Evolutionary conservation across 1,140 invertebrate genomes (phyloP), one percentile per base, ranked within the genome.

Genomic region (Tetramorium parvispinum): DNA sequence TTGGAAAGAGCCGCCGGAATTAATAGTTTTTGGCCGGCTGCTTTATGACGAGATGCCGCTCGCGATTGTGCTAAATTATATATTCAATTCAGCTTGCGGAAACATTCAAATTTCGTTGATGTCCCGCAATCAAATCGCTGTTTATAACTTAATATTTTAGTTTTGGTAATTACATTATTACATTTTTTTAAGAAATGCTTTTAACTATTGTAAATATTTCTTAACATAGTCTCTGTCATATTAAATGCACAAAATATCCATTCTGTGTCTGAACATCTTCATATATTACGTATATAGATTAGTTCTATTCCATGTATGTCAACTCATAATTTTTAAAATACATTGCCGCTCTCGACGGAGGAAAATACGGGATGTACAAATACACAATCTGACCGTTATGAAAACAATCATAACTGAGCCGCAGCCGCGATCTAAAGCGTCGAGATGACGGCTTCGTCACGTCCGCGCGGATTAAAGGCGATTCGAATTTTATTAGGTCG

Each of bases 401-500:
- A 37, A 27, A 75, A 49, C 53, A 83, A 61, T 71, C 79, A 57
- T 43, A 57, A 49, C n/a, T 27, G 57, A 66, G 8, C 37, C 6
- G 18, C 4, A 37, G 37, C 40, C 53, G n/a, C 40, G 79, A 75
- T 61, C 68, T 73, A 83, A 83, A 83, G 79, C 53, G 8, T 49
- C 68, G 66, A 46, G 53, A 24, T 46, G 24, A 46, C 55, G 53
- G 53, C 66, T 70, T 24, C 18, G 79, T 73, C 79, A 83, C 79
- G 79, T 82, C 18, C 66, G 13, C 13, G 40, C 13, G 68, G 79
- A 83, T 83, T 83, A 83, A 83, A 46, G 68, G 79, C 27, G 79
- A 83, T 83, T 71, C 51, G 53, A 61, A 83, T 83, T 83, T 83
- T 83, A 83, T 83, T 83, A 75, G 79, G 40, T 83, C 24, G 6